phyloP scores from a whole-genome alignment of 2,888 invertebrate species.

The Agrotis ipsilon region DNA sequence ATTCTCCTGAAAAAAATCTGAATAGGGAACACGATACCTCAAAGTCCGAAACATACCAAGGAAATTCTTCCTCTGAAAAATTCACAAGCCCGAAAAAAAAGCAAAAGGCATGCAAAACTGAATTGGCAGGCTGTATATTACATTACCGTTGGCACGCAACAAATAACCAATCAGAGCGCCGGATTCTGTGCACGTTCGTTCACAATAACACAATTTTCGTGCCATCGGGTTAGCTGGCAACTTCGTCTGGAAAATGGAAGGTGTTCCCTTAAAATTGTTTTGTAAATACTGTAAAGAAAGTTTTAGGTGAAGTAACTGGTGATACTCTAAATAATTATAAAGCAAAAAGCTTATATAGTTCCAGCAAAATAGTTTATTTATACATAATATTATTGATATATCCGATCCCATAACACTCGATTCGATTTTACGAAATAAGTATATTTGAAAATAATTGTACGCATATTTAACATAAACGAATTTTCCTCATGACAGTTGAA shows the following conservation, averaged over 20 bases:
- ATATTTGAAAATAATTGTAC: too few relatives aligned
- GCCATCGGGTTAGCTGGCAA: conserved; percentile 29
- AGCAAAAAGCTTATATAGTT: too few relatives aligned
- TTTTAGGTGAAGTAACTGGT: too few relatives aligned
- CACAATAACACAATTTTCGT: conserved; percentile 65
- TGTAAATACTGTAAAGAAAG: not conserved
- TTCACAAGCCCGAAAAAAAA: conserved; percentile 27
- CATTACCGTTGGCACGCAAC: conserved; percentile 49
- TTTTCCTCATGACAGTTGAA: too few relatives aligned
- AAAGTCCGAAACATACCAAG: not conserved
- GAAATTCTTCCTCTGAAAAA: not conserved
- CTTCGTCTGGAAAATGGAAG: conserved; percentile 26
- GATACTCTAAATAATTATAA: too few relatives aligned
- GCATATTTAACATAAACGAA: too few relatives aligned
- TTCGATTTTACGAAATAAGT: too few relatives aligned
- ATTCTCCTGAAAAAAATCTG: not conserved
- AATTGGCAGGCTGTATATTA: conserved; percentile 46
- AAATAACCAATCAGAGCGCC: conserved; percentile 60
- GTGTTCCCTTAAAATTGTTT: conserved; percentile 5
- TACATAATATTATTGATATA: too few relatives aligned
- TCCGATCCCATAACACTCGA: too few relatives aligned
- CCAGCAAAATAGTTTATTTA: too few relatives aligned
- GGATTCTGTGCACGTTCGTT: conserved; percentile 61
- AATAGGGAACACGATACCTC: not conserved
- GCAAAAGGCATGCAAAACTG: conserved; percentile 47